Percentiles rank a stretch among this genome's conserved stretches.
phyloP scores from a whole-genome alignment of 2,797 vertebrate species.

The Balearica regulorum region DNA sequence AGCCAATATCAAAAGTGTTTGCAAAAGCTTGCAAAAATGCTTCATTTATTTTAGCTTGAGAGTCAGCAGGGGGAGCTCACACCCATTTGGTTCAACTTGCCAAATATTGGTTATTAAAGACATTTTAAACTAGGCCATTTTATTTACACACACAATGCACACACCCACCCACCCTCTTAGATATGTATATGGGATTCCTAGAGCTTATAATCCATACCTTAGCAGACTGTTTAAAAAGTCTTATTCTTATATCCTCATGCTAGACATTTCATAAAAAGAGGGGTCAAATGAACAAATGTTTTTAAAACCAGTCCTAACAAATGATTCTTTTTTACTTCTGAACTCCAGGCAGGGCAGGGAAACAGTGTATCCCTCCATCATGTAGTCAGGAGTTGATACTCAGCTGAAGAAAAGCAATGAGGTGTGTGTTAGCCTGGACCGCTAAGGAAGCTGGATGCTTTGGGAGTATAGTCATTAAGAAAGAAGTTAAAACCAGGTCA shows the following conservation, averaged over 20 bases:
- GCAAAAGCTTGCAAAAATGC: not conserved
- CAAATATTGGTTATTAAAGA: not conserved
- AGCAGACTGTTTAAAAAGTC: not conserved
- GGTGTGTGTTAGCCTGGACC: not conserved
- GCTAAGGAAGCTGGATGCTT: not conserved
- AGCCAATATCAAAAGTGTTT: conserved; percentile 38
- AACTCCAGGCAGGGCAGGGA: not conserved
- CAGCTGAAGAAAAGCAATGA: not conserved
- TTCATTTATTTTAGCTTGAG: not conserved
- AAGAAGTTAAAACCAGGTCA: not conserved
- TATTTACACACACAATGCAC: not conserved
- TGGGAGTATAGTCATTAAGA: not conserved
- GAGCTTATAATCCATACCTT: not conserved
- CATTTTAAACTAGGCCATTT: conserved; percentile 41
- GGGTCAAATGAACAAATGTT: not conserved
- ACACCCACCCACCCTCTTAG: not conserved
- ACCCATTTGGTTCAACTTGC: not conserved
- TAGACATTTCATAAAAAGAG: not conserved
- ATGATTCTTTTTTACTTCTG: not conserved
- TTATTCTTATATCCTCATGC: not conserved
- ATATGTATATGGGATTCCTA: not conserved
- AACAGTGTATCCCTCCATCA: not conserved
- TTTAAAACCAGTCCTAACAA: not conserved
- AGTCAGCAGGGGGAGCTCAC: conserved; percentile 55
- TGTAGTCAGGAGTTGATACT: not conserved